Evolutionary conservation across 2,888 invertebrate species (phyloP), one percentile per base, ranked within the genome.

Genomic region (Calameuta filiformis): DNA sequence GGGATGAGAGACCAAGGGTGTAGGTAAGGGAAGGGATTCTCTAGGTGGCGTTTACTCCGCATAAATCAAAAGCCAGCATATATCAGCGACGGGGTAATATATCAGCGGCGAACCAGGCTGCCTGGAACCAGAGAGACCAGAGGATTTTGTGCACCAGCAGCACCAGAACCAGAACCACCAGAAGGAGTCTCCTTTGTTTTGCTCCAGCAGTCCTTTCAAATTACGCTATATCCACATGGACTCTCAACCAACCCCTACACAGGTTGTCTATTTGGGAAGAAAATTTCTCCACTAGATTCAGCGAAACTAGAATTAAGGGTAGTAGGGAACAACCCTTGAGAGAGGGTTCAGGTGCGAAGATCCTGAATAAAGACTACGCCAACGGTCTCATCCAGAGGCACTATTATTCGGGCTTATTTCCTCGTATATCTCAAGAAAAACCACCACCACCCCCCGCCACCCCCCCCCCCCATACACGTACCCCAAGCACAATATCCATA

Each of bases 381-480:
- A 56, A 56, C 56, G 2, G 23, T 56, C 56, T 56, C 56, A 56
- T 56, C 23, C 56, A 56, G 0, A 23, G 56, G 23, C 56, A 56
- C 56, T 56, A 31, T 34, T 71, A 71, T 71, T 71, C 71, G n/a
- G 71, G 71, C 71, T 71, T 71, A 71, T 71, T 71, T 71, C 71
- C 31, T 71, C 71, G 71, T 71, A 71, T 71, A 71, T 71, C 31
- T 71, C 31, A 0, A 6, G 71, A 71, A 34, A 71, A 31, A 71
- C 31, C 71, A 35, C 33, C 71, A 78, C 77, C 75, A 76, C 73
- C 40, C 40, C 73, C 78, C 74, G 77, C 79, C 82, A 1, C 2
- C 11, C 73, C 74, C 73, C 76, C 79, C 35, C 79, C 79, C 80
- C 77, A 73, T 80, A 81, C 82, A 82, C 82, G 81, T 83, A 85